These are phyloP conservation scores for Apis dorsata DNA, from an alignment of 1,140 invertebrate species.

Conservation along the genomic window DNA sequence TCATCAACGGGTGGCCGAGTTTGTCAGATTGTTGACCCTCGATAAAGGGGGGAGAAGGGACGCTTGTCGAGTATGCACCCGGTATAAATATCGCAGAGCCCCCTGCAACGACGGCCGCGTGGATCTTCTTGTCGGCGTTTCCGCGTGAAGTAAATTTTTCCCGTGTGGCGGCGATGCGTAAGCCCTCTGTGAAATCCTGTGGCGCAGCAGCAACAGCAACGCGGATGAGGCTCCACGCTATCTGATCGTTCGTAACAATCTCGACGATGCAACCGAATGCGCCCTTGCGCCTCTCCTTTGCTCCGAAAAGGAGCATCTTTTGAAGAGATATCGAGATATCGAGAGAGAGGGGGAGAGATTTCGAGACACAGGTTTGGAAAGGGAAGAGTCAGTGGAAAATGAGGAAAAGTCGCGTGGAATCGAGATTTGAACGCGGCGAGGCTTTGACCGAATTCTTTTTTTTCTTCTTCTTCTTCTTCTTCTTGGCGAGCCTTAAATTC, in stretches of 20 bases:
- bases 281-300: constrained; percentile 33
- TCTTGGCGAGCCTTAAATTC: no score
- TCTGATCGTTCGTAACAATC: constrained; percentile 74
- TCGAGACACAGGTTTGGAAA: background rate
- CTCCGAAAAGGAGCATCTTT: background rate
- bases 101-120: constrained; percentile 34
- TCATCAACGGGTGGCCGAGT: constrained; percentile 39
- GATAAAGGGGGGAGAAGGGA: background rate
- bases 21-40: constrained; percentile 45
- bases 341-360: no score
- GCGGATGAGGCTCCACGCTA: constrained; percentile 61
- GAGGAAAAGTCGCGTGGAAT: background rate
- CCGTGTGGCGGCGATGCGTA: constrained; percentile 31
- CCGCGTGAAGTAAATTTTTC: constrained; percentile 55
- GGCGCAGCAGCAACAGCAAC: background rate
- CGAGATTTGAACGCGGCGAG: background rate
- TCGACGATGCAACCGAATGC: constrained; percentile 64
- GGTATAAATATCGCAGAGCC: constrained; percentile 34
- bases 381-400: no score
- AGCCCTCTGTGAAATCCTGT: background rate
- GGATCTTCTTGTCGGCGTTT: constrained; percentile 60
- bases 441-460: no score
- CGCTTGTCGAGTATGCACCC: constrained; percentile 18
- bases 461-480: no score
- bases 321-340: no score